Evolutionary conservation across 2,888 invertebrate genomes (phyloP), one percentile per base, ranked within the genome.

Genomic region (Chymomyza caudatula): DNA sequence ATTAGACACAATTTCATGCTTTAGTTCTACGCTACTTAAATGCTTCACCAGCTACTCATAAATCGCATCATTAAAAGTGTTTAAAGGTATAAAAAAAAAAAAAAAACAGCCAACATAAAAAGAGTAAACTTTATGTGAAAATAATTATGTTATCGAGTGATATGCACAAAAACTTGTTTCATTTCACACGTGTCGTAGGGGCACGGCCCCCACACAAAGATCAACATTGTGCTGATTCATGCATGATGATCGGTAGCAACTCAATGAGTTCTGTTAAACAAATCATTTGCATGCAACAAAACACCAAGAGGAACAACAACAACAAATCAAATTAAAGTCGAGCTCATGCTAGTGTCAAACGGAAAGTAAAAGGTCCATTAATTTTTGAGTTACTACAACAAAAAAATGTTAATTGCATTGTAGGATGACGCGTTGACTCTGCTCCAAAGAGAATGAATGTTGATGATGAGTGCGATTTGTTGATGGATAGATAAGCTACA

Each of bases 21-120:
- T 78, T 78, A 78, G 79, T 85, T 80, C 79, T 80, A 84, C 82
- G 42, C 85, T 84, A 78, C 85, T 79, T 79, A 74, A 75, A 74
- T 78, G 80, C 84, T 76, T 64, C 65, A 60, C 66, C 57, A 20
- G 58, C 51, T 19, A 19, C 11, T 43, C 51, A 60, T 60, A 63
- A 64, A 60, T 22, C 68, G 52, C 53, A 29, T 53, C 15, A 53
- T 53, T 53, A 23, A 53, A 53, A 20, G 51, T 20, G 17, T 13
- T 51, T 20, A 22, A 20, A 17, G 5, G 13, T 51, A 17, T 11
- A 17, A 4, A 37, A 37, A 0, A 29, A 2, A 8, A 29, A 29
- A 29, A 29, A 29, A 29, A 8, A 13, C 3, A 2, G 59, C 54
- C 70, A 67, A 53, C 49, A 25, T 60, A 78, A 76, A 74, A 11